These are phyloP conservation scores for Hydrozoanthus gracilis DNA, from an alignment of 92 coral and sea anemone genomes.

Conservation along the genomic window DNA sequence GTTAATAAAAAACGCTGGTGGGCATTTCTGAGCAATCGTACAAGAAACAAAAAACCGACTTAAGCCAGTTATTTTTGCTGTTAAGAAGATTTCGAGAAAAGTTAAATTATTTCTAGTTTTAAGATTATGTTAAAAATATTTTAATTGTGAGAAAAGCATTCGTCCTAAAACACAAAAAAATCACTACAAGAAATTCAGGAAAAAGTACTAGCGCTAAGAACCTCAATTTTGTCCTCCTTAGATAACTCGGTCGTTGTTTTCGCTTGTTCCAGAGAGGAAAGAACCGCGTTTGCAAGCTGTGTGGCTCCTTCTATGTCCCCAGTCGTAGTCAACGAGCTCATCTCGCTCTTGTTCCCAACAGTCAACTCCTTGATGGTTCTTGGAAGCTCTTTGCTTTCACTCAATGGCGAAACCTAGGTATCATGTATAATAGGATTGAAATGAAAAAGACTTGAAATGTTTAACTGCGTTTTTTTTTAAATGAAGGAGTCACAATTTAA, in stretches of 20 bases:
- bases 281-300: constrained; percentile 19
- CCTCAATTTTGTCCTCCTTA: background rate
- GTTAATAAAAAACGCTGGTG: too few relatives aligned
- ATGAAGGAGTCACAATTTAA: too few relatives aligned
- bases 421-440: background rate
- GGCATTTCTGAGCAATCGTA: too few relatives aligned
- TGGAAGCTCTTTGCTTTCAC: background rate
- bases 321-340: background rate
- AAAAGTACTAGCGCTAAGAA: background rate
- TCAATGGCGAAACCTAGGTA: background rate
- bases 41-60: too few relatives aligned
- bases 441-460: background rate
- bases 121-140: too few relatives aligned
- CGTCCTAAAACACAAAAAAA: background rate
- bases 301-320: background rate
- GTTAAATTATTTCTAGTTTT: too few relatives aligned
- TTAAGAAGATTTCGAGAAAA: too few relatives aligned
- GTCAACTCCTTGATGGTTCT: background rate
- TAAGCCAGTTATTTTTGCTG: too few relatives aligned
- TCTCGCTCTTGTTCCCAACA: background rate
- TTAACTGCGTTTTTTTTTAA: background rate
- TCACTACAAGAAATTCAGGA: background rate
- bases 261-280: background rate
- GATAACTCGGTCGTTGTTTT: background rate
- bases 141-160: too few relatives aligned